Percentiles rank a stretch among this genome's conserved stretches.
Conservation (phyloP, 2,113 vertebrate species). For the Pollimyrus isidori region DNA sequence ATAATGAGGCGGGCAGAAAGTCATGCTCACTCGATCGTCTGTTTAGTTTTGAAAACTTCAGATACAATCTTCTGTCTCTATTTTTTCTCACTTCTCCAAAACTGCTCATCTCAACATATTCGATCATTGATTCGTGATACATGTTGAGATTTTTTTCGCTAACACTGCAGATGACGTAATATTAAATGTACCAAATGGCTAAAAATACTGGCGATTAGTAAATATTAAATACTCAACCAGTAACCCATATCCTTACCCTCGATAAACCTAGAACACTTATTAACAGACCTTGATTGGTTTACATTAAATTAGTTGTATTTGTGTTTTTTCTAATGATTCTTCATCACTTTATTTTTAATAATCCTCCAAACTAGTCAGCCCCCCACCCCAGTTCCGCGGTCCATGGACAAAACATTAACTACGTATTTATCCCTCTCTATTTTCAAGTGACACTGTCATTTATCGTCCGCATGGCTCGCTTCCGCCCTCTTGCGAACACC, state of each 20-base stretch:
- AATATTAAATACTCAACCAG: neutral
- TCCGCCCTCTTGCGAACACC: neutral
- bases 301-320: neutral
- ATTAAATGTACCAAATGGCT: neutral
- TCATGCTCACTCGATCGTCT: neutral
- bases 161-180: neutral
- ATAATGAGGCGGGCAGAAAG: neutral
- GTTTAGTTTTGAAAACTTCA: neutral
- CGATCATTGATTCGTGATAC: neutral
- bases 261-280: neutral
- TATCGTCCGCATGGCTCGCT: neutral
- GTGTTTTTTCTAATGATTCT: neutral
- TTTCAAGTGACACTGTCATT: neutral
- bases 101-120: neutral
- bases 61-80: neutral
- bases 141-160: neutral
- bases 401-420: neutral
- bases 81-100: neutral
- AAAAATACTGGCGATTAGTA: neutral
- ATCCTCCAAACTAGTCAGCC: neutral
- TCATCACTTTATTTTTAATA: neutral
- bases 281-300: neutral
- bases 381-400: neutral
- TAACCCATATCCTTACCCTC: neutral
- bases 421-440: neutral